Conservation (phyloP, 2,888 invertebrate species). For the Tetragonisca angustula region DNA sequence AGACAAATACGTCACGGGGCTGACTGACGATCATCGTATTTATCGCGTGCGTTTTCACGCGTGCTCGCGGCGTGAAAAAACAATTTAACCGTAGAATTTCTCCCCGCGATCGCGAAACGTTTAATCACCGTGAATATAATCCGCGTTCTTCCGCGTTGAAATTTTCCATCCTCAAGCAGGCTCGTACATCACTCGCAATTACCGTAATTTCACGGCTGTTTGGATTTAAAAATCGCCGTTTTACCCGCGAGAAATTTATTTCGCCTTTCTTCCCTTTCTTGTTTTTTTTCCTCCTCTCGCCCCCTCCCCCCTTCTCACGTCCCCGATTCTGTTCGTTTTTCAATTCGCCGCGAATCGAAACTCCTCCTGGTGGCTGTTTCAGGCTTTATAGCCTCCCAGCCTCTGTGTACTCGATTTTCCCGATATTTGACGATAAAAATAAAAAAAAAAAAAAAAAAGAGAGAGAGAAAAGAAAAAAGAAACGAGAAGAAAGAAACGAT, state of each 20-base stretch:
- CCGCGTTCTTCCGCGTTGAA: background rate
- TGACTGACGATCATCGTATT: slow-evolving; percentile 2
- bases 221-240: background rate
- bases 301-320: too few relatives aligned
- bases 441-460: too few relatives aligned
- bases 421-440: background rate
- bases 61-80: background rate
- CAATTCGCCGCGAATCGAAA: background rate
- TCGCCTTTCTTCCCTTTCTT: background rate
- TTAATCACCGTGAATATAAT: slow-evolving; percentile 8
- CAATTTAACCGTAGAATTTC: slow-evolving; percentile 14
- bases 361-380: background rate
- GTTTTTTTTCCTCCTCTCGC: too few relatives aligned
- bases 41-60: background rate
- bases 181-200: slow-evolving; percentile 3
- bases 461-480: too few relatives aligned
- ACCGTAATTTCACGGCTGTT: slow-evolving; percentile 10
- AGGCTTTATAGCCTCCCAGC: background rate
- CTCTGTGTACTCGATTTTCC: background rate
- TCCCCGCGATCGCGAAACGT: background rate
- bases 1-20: slow-evolving; percentile 2
- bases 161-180: background rate
- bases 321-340: background rate
- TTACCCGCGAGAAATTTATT: background rate
- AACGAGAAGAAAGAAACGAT: background rate